A percentile compares a stretch with the other conserved stretches of the same genome.
phyloP scores from a whole-genome alignment of 2,888 invertebrate genomes.

The Diloba caeruleocephala region DNA sequence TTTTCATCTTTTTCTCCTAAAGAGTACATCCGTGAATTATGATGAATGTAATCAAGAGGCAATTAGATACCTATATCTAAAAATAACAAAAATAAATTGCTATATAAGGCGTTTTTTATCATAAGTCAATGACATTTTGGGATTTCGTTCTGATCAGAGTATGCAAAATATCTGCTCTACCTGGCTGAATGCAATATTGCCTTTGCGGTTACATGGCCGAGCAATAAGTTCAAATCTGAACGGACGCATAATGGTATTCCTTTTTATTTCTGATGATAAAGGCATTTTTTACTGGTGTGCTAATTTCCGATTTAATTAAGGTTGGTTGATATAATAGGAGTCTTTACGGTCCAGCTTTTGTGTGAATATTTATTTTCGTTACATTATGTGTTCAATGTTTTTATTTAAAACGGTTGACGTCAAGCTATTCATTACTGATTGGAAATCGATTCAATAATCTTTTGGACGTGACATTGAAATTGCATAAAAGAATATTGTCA shows the following conservation, averaged over 20 bases:
- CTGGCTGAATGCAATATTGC: conserved; percentile 35
- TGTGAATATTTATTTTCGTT: conserved; percentile 28
- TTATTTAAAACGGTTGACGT: conserved; percentile 36
- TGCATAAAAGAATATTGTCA: conserved; percentile 41
- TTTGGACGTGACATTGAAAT: conserved; percentile 48
- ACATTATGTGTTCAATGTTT: conserved; percentile 4
- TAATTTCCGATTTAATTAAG: conserved; percentile 17
- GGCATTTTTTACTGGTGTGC: not conserved
- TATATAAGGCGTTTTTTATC: conserved; percentile 29
- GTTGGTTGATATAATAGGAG: conserved; percentile 1
- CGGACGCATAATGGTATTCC: not conserved
- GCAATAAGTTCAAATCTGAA: conserved; percentile 18
- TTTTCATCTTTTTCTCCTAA: not conserved
- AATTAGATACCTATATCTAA: too few relatives aligned
- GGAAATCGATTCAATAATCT: conserved; percentile 33
- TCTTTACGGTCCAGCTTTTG: conserved; percentile 9
- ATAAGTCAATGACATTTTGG: conserved; percentile 55
- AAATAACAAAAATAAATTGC: too few relatives aligned
- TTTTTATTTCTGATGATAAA: conserved; percentile 10
- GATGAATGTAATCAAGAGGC: conserved; percentile 14
- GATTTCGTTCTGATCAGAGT: conserved; percentile 18
- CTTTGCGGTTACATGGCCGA: conserved; percentile 32
- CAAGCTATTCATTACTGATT: conserved; percentile 36
- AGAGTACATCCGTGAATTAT: not conserved
- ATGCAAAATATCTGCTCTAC: conserved; percentile 39